These are phyloP conservation scores for Glyphotaelius pellucidus DNA, from an alignment of 2,888 invertebrate species.

Conservation along the genomic window DNA sequence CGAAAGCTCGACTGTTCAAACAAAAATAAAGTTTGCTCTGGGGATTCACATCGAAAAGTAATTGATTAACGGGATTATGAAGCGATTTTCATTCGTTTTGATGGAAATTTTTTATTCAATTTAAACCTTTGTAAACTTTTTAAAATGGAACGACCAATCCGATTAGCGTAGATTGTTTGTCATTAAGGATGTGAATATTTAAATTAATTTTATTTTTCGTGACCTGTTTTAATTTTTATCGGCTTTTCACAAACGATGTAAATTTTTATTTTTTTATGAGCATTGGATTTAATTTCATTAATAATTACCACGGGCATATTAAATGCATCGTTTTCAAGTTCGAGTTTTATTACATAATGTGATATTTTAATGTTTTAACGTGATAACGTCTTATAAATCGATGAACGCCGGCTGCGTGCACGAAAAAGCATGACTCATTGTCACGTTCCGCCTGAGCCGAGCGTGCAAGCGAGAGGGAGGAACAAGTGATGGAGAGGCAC, in stretches of 20 bases:
- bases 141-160: not conserved
- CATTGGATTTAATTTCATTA: not conserved
- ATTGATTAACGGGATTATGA: constrained; percentile 2
- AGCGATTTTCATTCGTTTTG: not conserved
- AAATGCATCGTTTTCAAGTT: not conserved
- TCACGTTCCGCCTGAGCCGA: too few relatives aligned
- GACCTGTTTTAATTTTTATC: not conserved
- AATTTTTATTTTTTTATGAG: not conserved
- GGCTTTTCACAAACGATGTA: not conserved
- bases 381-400: too few relatives aligned
- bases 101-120: not conserved
- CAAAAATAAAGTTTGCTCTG: not conserved
- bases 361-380: not conserved
- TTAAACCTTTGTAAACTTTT: not conserved
- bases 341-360: not conserved
- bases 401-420: too few relatives aligned
- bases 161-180: not conserved
- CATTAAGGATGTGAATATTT: not conserved
- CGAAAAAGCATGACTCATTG: too few relatives aligned
- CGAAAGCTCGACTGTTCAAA: not conserved
- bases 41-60: not conserved
- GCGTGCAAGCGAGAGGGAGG: too few relatives aligned
- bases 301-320: not conserved
- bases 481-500: too few relatives aligned
- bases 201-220: not conserved